Conservation (phyloP, 1,140 invertebrate species). For the Meloidogyne exigua region DNA sequence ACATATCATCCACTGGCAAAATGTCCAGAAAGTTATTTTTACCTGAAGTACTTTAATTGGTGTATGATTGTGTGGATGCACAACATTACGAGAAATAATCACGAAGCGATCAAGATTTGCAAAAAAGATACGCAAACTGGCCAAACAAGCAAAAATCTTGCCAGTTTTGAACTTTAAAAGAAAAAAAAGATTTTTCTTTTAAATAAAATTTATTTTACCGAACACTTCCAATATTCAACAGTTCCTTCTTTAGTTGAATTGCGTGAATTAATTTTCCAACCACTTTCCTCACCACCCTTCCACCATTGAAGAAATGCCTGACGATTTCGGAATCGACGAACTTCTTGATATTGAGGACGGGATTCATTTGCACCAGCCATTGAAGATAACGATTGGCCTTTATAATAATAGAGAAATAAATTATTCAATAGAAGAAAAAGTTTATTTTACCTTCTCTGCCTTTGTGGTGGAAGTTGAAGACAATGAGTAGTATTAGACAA, state of each 20-base stretch:
- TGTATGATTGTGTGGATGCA: background rate
- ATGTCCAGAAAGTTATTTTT: background rate
- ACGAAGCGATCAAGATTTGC: background rate
- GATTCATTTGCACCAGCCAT: background rate
- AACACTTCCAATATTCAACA: background rate
- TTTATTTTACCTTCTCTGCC: too few relatives aligned
- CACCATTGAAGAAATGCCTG: background rate
- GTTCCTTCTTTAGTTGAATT: background rate
- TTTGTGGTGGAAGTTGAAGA: background rate
- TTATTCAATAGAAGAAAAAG: background rate
- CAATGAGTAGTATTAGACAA: background rate
- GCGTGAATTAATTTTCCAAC: background rate
- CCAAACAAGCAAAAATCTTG: background rate
- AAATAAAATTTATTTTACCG: background rate
- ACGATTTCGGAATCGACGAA: background rate
- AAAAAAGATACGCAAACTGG: background rate
- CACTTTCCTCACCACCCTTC: background rate
- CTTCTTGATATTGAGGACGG: background rate
- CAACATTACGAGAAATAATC: background rate
- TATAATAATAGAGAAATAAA: too few relatives aligned
- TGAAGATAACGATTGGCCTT: background rate
- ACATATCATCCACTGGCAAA: too few relatives aligned
- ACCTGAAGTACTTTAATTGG: background rate
- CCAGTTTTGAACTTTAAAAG: background rate
- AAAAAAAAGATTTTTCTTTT: background rate